Evolutionary conservation across 2,888 invertebrate species (phyloP), one percentile per base, ranked within the genome.

Genomic region (Atethmia centrago): DNA sequence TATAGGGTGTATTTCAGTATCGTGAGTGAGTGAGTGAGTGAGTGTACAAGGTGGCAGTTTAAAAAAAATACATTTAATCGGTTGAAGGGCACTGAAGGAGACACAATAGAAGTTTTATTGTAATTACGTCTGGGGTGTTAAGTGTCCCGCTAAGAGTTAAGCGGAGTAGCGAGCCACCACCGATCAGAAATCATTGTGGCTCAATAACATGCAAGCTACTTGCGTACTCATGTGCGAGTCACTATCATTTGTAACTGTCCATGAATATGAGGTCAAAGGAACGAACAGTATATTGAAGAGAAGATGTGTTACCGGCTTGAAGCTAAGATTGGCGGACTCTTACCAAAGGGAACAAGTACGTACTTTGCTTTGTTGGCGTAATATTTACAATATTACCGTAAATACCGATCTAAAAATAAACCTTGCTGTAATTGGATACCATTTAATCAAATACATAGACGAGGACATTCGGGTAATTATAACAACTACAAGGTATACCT

Each of bases 371-470:
- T n/a, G 40, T 10, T 16, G 16, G 16, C 40, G 10, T n/a, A n/a
- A 40, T 36, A 36, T 4, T 16, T 36, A 59, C 16, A 8, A n/a
- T n/a, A n/a, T 1, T 3, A 53, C 42, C 19, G 19, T 21, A 62
- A 62, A 45, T 28, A 62, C 8, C 12, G 12, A 42, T 7, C 16
- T 42, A 28, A 21, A 21, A 28, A 61, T 40, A 21, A 36, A 28
- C 19, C 21, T 42, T 42, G 49, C 4, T 21, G 21, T 55, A 16
- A 36, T 36, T 42, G 14, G 14, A 62, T 14, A 28, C 21, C 51
- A 59, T 19, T 36, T 78, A 45, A 47, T 68, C 51, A 59, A 58
- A 74, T 45, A 59, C 51, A 74, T 36, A 51, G 0, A 67, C 12
- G 49, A 9, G 14, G 19, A 28, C 25, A 36, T 36, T 45, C 14